Conservation (phyloP, 2,888 invertebrate genomes). For the Mayetiola destructor region DNA sequence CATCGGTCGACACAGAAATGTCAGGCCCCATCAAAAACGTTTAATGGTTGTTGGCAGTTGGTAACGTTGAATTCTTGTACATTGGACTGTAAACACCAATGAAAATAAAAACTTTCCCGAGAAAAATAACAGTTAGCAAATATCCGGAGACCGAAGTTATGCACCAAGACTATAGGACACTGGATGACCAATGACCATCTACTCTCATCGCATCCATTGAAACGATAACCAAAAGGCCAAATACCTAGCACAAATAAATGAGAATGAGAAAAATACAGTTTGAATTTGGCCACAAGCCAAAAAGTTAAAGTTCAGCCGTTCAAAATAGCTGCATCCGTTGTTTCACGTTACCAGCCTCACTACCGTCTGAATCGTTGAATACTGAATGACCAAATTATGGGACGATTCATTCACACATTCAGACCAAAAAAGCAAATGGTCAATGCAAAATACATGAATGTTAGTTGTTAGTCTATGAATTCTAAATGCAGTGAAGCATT, state of each 20-base stretch:
- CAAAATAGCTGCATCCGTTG: constrained; percentile 13
- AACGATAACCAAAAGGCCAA: background rate
- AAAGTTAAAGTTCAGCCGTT: constrained; percentile 16
- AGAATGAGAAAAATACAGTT: constrained; percentile 15
- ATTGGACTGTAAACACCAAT: background rate
- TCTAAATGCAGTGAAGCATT: too few species aligned
- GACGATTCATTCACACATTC: too few species aligned
- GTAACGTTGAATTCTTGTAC: background rate
- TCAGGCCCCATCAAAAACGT: background rate
- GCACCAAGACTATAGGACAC: background rate
- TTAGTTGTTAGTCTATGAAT: too few species aligned
- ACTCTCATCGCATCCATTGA: too few species aligned
- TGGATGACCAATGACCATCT: background rate
- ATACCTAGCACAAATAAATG: background rate
- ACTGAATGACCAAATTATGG: too few species aligned
- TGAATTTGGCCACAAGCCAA: constrained; percentile 17
- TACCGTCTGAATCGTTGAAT: too few species aligned
- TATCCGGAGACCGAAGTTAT: background rate
- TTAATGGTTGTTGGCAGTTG: constrained; percentile 4
- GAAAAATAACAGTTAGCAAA: too few species aligned
- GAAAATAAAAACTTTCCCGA: too few species aligned
- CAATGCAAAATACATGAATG: too few species aligned
- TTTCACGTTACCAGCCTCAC: constrained; percentile 3
- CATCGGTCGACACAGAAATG: background rate
- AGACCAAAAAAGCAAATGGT: too few species aligned